Evolutionary conservation across 2,888 invertebrate genomes (phyloP), one percentile per base, ranked within the genome.

Genomic region (Acrocera orbiculus): DNA sequence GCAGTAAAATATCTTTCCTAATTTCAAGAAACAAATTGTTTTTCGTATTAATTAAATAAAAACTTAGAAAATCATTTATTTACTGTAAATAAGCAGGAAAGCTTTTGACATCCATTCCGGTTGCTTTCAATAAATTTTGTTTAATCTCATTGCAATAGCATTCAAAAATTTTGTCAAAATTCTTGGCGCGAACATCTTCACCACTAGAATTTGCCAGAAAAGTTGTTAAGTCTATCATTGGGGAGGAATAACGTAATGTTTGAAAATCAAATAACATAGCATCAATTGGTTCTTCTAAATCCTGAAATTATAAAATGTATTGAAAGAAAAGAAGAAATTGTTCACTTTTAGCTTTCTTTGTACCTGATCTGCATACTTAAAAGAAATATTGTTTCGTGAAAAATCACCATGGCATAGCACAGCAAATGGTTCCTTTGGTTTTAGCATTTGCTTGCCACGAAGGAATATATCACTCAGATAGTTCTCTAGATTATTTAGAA

Each of bases 221-320:
- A 4, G 50, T 37, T 2, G 44, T 22, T 2, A 60, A 41, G 40
- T 60, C 59, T 1, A 57, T 31, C 60, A 58, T 59, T 20, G 59
- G 60, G 9, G 60, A 58, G 6, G 48, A 46, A 24, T 53, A 40
- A 2, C 55, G 48, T 26, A 58, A 37, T 1, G 58, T 59, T 43
- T 60, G 59, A 27, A 58, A 52, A 45, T 60, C 59, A 33, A 59
- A 60, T 55, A 59, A 56, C 47, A 57, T 53, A 2, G 51, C 44
- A 3, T 48, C 53, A 4, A 38, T 28, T 1, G 60, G 56, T 9
- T 33, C 23, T 4, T 39, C 41, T 7, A 38, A 16, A 17, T 41
- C 34, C 47, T 48, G n/a, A n/a, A n/a, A n/a, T n/a, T n/a, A n/a
- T n/a, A n/a, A n/a, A n/a, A n/a, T n/a, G n/a, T n/a, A n/a, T n/a